phyloP scores from a whole-genome alignment of 2,113 vertebrate species.

The Melanostigma gelatinosum region DNA sequence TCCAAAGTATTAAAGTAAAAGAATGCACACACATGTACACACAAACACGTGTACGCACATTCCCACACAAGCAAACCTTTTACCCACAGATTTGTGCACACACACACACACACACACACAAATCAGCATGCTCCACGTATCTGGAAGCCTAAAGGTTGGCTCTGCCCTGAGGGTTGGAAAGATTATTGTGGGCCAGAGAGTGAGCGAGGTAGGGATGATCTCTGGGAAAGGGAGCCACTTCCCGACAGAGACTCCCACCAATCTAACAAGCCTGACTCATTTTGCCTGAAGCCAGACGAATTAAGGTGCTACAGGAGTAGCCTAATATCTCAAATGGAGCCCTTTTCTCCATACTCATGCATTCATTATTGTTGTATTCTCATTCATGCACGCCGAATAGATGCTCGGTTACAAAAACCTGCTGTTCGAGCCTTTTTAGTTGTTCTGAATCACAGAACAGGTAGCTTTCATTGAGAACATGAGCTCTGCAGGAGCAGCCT shows the following conservation, averaged over 20 bases:
- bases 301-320: slow-evolving; percentile 27
- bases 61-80: neutral
- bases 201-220: slow-evolving; percentile 21
- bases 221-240: slow-evolving; percentile 29
- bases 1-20: neutral
- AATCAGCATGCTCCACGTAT: slow-evolving; percentile 44
- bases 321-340: slow-evolving; percentile 38
- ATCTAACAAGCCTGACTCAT: slow-evolving; percentile 32
- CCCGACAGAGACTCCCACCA: slow-evolving; percentile 38
- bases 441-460: neutral
- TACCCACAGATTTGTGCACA: neutral
- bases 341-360: slow-evolving; percentile 15
- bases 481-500: neutral
- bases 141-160: slow-evolving; percentile 47
- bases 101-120: neutral
- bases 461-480: neutral
- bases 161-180: slow-evolving; percentile 46
- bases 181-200: slow-evolving; percentile 51
- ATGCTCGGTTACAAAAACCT: slow-evolving; percentile 29
- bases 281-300: slow-evolving; percentile 51
- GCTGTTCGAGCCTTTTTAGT: slow-evolving; percentile 16
- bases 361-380: slow-evolving; percentile 32
- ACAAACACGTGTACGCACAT: neutral
- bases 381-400: slow-evolving; percentile 30
- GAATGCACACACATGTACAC: neutral